phyloP scores from a whole-genome alignment of 2,888 invertebrate species.

The Phengaris arion region DNA sequence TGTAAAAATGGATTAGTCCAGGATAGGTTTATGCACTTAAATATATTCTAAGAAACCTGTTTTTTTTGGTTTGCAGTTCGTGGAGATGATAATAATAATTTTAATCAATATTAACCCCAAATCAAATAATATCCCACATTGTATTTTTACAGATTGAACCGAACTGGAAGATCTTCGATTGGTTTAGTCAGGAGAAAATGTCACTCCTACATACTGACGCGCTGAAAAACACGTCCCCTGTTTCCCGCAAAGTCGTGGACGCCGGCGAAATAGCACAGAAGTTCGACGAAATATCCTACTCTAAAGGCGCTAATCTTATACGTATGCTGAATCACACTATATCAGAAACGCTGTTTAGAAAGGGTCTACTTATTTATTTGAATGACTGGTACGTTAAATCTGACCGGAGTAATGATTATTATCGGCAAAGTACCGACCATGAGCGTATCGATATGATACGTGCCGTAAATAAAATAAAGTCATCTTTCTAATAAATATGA shows the following conservation, averaged over 20 bases:
- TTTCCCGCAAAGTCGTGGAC: conserved; percentile 72
- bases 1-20: too few species aligned
- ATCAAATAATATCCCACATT: not conserved
- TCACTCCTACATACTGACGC: conserved; percentile 76
- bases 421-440: too few species aligned
- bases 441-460: too few species aligned
- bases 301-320: conserved; percentile 79
- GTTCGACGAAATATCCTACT: conserved; percentile 80
- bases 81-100: too few species aligned
- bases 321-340: conserved; percentile 81
- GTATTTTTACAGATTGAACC: conserved; percentile 70
- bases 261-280: conserved; percentile 80
- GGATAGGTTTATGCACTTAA: too few species aligned
- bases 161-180: conserved; percentile 77
- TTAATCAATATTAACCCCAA: not conserved
- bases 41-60: too few species aligned
- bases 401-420: too few species aligned
- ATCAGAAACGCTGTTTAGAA: conserved; percentile 71
- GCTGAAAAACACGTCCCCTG: conserved; percentile 76
- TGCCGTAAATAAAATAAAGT: too few species aligned
- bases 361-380: conserved; percentile 75
- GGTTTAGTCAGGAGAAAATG: conserved; percentile 77
- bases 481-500: too few species aligned
- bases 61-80: too few species aligned
- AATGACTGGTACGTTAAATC: conserved; percentile 66